Conservation (phyloP, 2,797 vertebrate genomes). For the Diplodus sargus region DNA sequence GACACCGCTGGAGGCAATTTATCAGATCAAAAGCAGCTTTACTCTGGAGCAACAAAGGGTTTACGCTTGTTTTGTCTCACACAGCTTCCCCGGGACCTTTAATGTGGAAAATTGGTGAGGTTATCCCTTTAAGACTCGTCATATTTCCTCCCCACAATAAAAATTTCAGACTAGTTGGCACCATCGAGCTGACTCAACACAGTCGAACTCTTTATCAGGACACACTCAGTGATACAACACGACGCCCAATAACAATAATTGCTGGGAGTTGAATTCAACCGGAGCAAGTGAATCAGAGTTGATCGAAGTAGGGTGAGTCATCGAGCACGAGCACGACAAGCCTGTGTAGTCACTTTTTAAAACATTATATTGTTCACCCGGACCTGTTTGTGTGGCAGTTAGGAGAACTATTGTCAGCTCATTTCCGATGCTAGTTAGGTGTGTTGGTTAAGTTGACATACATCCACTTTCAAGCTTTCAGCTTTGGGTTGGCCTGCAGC, state of each 20-base stretch:
- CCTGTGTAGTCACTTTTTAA: conserved; percentile 30
- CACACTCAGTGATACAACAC: neutral
- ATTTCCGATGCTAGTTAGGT: neutral
- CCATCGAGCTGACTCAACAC: neutral
- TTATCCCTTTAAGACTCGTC: neutral
- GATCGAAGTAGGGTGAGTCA: conserved; percentile 4
- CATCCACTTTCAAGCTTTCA: neutral
- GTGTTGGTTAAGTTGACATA: neutral
- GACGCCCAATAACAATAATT: neutral
- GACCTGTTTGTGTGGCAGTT: conserved; percentile 38
- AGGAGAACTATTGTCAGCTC: neutral
- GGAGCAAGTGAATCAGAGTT: neutral
- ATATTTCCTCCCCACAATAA: neutral
- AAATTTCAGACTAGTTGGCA: neutral
- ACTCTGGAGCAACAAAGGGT: too few relatives aligned
- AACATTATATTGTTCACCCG: conserved; percentile 15
- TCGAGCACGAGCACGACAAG: neutral
- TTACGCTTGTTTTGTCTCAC: too few relatives aligned
- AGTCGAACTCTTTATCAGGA: neutral
- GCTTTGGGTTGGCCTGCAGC: conserved; percentile 4
- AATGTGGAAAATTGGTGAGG: too few relatives aligned
- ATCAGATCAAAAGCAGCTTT: too few relatives aligned
- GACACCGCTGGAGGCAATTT: too few relatives aligned
- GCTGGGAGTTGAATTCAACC: neutral
- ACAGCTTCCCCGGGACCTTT: too few relatives aligned